These are phyloP conservation scores for Hypotaenidia okinawae DNA, from an alignment of 2,797 vertebrate genomes.

Conservation along the genomic window DNA sequence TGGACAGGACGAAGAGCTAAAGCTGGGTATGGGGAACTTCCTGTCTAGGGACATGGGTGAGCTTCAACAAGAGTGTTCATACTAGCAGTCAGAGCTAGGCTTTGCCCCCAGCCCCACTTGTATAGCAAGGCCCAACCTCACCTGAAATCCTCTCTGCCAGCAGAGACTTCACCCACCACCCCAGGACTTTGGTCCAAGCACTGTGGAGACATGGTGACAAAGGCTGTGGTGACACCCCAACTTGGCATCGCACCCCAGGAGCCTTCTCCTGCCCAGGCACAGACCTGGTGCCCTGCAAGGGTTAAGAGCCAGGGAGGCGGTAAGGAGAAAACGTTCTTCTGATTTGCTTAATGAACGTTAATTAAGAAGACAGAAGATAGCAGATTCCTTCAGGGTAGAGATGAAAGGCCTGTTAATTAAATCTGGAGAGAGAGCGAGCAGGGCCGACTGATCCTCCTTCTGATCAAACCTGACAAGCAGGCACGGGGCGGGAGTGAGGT, in stretches of 20 bases:
- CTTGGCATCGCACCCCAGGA: background rate
- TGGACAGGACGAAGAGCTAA: fast-evolving
- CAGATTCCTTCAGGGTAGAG: constrained; percentile 79
- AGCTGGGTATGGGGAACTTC: background rate
- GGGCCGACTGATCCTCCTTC: constrained; percentile 54
- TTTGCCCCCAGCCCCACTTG: background rate
- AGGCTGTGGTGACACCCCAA: background rate
- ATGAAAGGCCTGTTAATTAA: constrained; percentile 83
- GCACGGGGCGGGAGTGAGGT: background rate
- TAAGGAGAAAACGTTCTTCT: constrained; percentile 67
- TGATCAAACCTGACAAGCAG: constrained; percentile 76
- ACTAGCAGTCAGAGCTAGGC: background rate
- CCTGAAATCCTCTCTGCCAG: background rate
- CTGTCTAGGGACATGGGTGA: background rate
- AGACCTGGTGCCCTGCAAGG: constrained; percentile 15
- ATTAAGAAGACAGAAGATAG: constrained; percentile 84
- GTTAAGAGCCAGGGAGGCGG: constrained; percentile 69
- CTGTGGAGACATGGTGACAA: fast-evolving
- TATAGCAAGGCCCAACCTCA: background rate
- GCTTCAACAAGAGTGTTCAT: background rate
- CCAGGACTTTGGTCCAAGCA: background rate
- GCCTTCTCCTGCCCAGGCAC: background rate
- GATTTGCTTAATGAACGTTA: constrained; percentile 83
- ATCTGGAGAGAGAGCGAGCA: constrained; percentile 68
- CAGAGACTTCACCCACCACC: background rate